phyloP scores from a whole-genome alignment of 1,140 invertebrate genomes.

The Diachasma alloeum region DNA sequence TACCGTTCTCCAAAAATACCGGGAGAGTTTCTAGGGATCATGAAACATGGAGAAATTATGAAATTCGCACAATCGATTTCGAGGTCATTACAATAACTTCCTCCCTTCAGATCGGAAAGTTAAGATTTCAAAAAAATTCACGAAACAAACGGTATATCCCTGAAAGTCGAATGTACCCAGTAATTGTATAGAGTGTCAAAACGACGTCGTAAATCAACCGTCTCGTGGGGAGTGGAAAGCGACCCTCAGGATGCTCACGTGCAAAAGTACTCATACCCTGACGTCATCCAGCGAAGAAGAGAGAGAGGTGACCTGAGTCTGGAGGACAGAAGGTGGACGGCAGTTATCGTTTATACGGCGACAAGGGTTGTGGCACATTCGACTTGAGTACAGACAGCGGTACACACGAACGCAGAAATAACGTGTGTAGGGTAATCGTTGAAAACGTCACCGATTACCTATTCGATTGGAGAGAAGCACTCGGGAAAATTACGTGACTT shows the following conservation, averaged over 20 bases:
- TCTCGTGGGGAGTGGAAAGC: neutral
- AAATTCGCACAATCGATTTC: too few relatives aligned
- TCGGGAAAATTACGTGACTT: conserved; percentile 19
- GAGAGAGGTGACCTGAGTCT: neutral
- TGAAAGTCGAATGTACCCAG: neutral
- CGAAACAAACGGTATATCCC: neutral
- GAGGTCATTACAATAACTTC: too few relatives aligned
- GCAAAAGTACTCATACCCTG: neutral
- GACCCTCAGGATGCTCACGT: conserved; percentile 2
- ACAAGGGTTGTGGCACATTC: neutral
- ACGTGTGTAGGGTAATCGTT: conserved; percentile 12
- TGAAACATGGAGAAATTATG: too few relatives aligned
- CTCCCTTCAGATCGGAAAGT: too few relatives aligned
- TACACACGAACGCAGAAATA: neutral
- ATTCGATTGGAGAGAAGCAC: conserved; percentile 14
- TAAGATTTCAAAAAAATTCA: neutral
- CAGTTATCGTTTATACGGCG: neutral
- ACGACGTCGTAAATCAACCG: neutral
- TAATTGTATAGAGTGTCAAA: neutral
- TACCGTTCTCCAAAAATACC: too few relatives aligned
- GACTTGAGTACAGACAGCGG: neutral
- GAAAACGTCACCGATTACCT: conserved; percentile 21
- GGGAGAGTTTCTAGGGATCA: too few relatives aligned
- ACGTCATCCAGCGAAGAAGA: neutral
- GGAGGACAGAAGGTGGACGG: neutral